Conservation (phyloP, 2,113 vertebrate species). For the Lepus americanus region DNA sequence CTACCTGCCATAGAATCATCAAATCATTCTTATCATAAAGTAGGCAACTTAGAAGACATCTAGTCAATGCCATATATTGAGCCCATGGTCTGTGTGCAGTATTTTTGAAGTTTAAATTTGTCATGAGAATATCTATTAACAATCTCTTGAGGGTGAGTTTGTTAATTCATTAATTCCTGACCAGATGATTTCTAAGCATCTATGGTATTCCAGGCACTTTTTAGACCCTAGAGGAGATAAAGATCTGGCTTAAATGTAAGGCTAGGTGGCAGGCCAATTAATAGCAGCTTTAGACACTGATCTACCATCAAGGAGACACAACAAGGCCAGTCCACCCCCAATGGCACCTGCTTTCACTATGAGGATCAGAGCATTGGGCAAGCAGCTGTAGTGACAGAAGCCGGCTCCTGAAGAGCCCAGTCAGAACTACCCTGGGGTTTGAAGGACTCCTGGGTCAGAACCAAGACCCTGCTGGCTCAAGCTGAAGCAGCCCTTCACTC, state of each 20-base stretch:
- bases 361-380: too few species aligned
- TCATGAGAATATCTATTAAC: not conserved
- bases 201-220: not conserved
- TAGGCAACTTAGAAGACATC: not conserved
- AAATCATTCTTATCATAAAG: not conserved
- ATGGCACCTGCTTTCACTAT: too few species aligned
- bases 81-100: not conserved
- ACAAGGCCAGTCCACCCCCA: too few species aligned
- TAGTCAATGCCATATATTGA: not conserved
- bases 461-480: too few species aligned
- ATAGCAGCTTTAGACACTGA: too few species aligned
- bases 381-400: too few species aligned
- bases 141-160: not conserved
- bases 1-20: not conserved
- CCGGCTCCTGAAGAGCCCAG: too few species aligned
- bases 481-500: too few species aligned
- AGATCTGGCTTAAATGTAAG: not conserved
- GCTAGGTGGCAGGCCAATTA: too few species aligned
- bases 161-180: not conserved
- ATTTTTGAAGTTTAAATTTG: not conserved
- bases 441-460: too few species aligned
- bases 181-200: not conserved
- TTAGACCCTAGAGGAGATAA: not conserved
- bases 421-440: too few species aligned
- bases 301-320: too few species aligned